A percentile compares a stretch with the other conserved stretches of the same genome.
These are phyloP conservation scores for Drosophila willistoni DNA, from an alignment of 1,140 invertebrate genomes.

Conservation along the genomic window DNA sequence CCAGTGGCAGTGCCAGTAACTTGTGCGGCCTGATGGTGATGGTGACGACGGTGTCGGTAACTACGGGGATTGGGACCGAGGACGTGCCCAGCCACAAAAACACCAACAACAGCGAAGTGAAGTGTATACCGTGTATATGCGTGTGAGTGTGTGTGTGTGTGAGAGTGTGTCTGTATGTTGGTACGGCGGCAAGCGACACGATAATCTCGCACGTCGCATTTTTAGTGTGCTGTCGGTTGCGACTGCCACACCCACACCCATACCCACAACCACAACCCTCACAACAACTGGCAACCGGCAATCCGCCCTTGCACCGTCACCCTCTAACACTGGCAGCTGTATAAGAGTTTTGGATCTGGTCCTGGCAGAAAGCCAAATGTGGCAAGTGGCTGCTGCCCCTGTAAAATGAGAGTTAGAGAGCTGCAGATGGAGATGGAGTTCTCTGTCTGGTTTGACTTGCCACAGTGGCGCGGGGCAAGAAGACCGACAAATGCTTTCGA, in stretches of 20 bases:
- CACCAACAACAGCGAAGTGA: conserved; percentile 64
- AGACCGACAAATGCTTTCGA: conserved; percentile 79
- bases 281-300: conserved; percentile 25
- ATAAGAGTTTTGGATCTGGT: conserved; percentile 59
- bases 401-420: conserved; percentile 3
- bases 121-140: conserved; percentile 6
- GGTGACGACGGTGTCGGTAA: conserved; percentile 49
- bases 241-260: conserved; percentile 47
- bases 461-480: conserved; percentile 39
- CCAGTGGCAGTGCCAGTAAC: conserved; percentile 65
- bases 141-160: conserved; percentile 24
- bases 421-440: conserved; percentile 25
- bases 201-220: conserved; percentile 81
- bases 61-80: conserved; percentile 23
- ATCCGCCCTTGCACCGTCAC: conserved; percentile 28
- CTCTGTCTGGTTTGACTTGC: conserved; percentile 36
- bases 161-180: conserved; percentile 38
- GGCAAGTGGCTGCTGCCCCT: conserved; percentile 73
- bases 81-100: conserved; percentile 66
- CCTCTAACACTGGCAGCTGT: conserved; percentile 22
- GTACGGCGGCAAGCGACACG: conserved; percentile 76
- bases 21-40: conserved; percentile 64
- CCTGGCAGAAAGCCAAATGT: conserved; percentile 80
- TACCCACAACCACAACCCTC: conserved; percentile 23
- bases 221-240: conserved; percentile 68